These are phyloP conservation scores for Aphis gossypii DNA, from an alignment of 1,140 invertebrate genomes.

Conservation along the genomic window DNA sequence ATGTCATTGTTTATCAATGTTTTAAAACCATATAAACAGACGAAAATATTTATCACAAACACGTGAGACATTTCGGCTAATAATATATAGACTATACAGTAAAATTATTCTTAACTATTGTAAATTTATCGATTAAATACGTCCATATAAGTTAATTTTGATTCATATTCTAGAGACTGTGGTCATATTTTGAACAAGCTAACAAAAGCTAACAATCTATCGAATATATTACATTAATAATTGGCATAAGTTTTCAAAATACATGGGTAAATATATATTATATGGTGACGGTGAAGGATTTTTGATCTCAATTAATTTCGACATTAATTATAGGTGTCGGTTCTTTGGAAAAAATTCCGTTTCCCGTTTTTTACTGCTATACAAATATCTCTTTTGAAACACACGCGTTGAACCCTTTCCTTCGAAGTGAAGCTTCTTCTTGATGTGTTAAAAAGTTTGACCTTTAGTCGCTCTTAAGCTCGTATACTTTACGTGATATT, in stretches of 20 bases:
- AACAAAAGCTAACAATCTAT: neutral
- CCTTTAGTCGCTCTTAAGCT: slow-evolving; percentile 30
- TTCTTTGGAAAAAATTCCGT: neutral
- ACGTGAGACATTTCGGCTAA: neutral
- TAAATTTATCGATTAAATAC: neutral
- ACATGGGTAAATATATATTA: neutral
- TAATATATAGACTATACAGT: neutral
- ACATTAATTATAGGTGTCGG: neutral
- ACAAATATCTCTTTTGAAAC: neutral
- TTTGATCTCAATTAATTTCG: neutral
- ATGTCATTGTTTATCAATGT: neutral
- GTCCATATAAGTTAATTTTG: neutral
- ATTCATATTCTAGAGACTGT: neutral
- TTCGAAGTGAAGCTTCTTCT: neutral
- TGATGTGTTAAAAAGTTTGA: slow-evolving; percentile 25
- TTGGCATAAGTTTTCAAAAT: neutral
- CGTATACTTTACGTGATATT: slow-evolving; percentile 41
- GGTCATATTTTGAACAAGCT: neutral
- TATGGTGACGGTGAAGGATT: neutral
- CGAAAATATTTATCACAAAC: neutral
- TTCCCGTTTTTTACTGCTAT: neutral
- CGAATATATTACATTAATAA: neutral
- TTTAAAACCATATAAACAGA: neutral
- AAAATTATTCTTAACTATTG: neutral
- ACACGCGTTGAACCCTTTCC: neutral